phyloP scores from a whole-genome alignment of 2,113 vertebrate genomes.

The Clarias gariepinus region DNA sequence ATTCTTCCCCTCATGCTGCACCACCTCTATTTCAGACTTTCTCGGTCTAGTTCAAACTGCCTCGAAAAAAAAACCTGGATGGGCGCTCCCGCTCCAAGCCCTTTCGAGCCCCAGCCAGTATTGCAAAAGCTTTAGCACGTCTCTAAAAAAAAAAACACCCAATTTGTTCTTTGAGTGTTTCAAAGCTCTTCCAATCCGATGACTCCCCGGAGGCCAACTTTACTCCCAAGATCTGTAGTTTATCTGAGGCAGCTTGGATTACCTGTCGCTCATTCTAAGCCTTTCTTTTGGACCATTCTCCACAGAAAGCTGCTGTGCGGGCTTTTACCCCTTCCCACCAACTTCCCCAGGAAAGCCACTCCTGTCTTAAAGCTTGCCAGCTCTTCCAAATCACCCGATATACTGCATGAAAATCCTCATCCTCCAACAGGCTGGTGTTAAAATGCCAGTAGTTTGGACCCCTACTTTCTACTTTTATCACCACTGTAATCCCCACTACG shows the following conservation, averaged over 20 bases:
- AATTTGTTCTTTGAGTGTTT: not conserved
- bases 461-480: not conserved
- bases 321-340: slow-evolving; percentile 27
- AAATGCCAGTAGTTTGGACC: not conserved
- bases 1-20: not conserved
- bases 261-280: not conserved
- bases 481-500: not conserved
- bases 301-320: not conserved
- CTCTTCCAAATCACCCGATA: not conserved
- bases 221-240: not conserved
- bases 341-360: not conserved
- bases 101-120: not conserved
- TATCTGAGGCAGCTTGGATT: not conserved
- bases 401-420: not conserved
- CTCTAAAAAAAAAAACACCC: not conserved
- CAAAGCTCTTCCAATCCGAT: not conserved
- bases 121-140: not conserved
- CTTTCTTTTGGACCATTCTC: not conserved
- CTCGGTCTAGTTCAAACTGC: not conserved
- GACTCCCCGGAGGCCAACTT: not conserved
- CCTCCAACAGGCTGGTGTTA: not conserved
- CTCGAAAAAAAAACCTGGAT: not conserved
- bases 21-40: not conserved
- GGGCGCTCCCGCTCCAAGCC: not conserved
- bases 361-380: not conserved